phyloP scores from a whole-genome alignment of 2,797 vertebrate genomes.

The Microchirus variegatus region DNA sequence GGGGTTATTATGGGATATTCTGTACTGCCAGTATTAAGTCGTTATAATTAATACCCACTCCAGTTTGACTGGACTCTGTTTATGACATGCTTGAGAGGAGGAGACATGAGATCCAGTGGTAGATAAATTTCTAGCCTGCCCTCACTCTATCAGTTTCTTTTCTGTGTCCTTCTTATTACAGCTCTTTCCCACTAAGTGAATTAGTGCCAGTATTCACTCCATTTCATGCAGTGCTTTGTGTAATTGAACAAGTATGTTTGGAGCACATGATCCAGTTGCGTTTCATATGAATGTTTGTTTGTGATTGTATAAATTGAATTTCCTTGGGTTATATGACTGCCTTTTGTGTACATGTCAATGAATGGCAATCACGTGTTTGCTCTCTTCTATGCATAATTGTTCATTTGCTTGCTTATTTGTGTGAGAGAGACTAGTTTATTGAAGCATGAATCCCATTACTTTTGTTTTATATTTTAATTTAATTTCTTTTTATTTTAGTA shows the following conservation, averaged over 20 bases:
- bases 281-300: slow-evolving; percentile 8
- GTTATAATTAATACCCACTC: slow-evolving; percentile 13
- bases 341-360: slow-evolving; percentile 33
- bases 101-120: not conserved
- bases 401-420: slow-evolving; percentile 6
- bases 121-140: slow-evolving; percentile 20
- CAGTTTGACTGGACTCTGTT: not conserved
- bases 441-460: too few relatives aligned
- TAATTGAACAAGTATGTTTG: slow-evolving; percentile 60
- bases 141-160: not conserved
- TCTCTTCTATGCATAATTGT: not conserved
- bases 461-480: too few relatives aligned
- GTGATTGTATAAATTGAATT: slow-evolving; percentile 26
- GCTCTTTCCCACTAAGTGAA: slow-evolving; percentile 15
- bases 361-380: slow-evolving; percentile 27
- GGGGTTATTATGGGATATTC: slow-evolving; percentile 9
- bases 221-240: slow-evolving; percentile 23
- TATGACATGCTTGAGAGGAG: slow-evolving; percentile 2
- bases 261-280: slow-evolving; percentile 56
- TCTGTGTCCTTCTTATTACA: slow-evolving; percentile 5
- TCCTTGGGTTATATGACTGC: slow-evolving; percentile 25
- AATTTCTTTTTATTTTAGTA: too few relatives aligned
- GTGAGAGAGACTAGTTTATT: not conserved
- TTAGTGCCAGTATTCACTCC: slow-evolving; percentile 6
- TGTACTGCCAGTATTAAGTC: slow-evolving; percentile 9